Conservation (phyloP, 2,888 invertebrate genomes). For the Sclerodermus sp. region DNA sequence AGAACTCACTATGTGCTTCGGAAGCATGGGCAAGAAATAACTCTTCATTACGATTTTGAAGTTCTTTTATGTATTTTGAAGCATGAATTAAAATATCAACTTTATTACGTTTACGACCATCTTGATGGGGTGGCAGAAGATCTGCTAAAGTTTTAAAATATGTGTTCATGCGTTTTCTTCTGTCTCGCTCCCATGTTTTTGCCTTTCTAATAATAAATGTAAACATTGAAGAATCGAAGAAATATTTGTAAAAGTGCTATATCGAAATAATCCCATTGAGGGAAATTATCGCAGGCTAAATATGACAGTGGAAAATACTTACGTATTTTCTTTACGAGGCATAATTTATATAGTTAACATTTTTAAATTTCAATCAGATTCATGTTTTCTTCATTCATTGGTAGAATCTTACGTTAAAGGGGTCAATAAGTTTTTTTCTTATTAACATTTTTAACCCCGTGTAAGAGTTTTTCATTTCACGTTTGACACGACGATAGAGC, state of each 20-base stretch:
- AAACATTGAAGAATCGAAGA: not conserved
- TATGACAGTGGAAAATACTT: conserved; percentile 21
- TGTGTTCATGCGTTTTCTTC: conserved; percentile 68
- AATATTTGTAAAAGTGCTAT: conserved; percentile 10
- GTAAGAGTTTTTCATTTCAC: too few species aligned
- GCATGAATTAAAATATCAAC: conserved; percentile 58
- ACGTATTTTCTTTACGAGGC: conserved; percentile 56
- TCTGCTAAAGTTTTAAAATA: conserved; percentile 60
- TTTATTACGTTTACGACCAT: conserved; percentile 64
- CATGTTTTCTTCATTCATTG: too few species aligned
- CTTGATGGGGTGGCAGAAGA: conserved; percentile 61
- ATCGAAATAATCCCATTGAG: not conserved
- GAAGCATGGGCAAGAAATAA: conserved; percentile 47
- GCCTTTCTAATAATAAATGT: conserved; percentile 61
- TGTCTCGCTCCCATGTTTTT: conserved; percentile 71
- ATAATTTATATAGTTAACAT: too few species aligned
- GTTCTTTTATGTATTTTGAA: conserved; percentile 53
- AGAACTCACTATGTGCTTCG: conserved; percentile 48
- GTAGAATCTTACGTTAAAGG: too few species aligned
- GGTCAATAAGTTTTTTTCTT: too few species aligned
- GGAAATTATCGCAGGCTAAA: not conserved
- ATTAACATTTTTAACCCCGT: too few species aligned
- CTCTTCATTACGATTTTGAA: conserved; percentile 50
- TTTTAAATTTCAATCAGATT: too few species aligned
- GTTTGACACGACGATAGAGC: too few species aligned